Evolutionary conservation across 2,888 invertebrate species (phyloP).

Genomic region (Eustalomyia histrio): DNA sequence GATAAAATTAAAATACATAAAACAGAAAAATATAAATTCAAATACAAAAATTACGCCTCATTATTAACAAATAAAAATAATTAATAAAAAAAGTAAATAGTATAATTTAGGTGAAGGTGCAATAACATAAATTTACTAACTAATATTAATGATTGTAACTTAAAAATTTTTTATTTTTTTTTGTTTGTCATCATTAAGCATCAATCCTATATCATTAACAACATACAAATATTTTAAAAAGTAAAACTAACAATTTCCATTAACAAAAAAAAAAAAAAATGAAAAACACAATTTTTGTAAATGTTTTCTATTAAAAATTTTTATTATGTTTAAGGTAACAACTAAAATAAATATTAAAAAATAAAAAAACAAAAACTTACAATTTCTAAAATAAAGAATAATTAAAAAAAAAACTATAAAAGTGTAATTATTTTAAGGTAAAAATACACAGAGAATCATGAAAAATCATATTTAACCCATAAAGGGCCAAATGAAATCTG

Average conservation of each 20-base stretch:
- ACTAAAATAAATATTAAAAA: constrained; percentile 31
- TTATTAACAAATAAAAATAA: constrained; percentile 53
- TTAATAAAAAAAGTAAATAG: constrained; percentile 65
- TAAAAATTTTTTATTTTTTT: constrained; percentile 10
- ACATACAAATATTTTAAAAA: constrained; percentile 26
- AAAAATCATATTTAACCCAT: no score
- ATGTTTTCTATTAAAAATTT: constrained; percentile 59
- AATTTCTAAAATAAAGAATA: constrained; percentile 27
- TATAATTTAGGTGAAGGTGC: constrained; percentile 73
- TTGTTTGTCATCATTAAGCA: constrained; percentile 27
- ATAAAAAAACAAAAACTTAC: constrained; percentile 39
- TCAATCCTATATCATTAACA: constrained; percentile 50
- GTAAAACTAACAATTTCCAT: constrained; percentile 33
- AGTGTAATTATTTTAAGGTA: no score
- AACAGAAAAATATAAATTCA: background rate
- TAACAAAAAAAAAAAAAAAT: constrained; percentile 16
- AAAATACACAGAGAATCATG: no score
- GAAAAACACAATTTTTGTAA: constrained; percentile 52
- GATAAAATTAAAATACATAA: background rate
- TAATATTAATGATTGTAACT: constrained; percentile 50
- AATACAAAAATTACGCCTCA: constrained; percentile 50
- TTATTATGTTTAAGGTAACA: constrained; percentile 56
- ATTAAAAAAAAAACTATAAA: constrained; percentile 18
- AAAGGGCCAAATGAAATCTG: no score
- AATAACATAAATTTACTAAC: constrained; percentile 72